These are phyloP conservation scores for Dorcus hopei DNA, from an alignment of 2,888 invertebrate species.

Conservation along the genomic window DNA sequence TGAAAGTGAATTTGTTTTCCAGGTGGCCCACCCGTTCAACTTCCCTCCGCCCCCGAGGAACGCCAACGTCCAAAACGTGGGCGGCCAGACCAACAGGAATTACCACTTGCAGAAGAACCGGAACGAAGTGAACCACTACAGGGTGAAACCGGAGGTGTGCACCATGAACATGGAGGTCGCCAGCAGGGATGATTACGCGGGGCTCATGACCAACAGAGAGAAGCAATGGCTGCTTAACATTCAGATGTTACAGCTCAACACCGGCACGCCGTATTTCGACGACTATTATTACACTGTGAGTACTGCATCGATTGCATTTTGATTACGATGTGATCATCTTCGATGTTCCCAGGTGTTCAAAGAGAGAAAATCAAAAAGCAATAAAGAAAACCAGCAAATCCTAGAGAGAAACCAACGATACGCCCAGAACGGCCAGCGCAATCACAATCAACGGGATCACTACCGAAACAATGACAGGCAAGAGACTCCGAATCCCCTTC, in stretches of 20 bases:
- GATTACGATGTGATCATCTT: neutral
- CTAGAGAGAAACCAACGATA: constrained; percentile 62
- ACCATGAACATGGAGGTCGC: constrained; percentile 26
- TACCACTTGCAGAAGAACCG: constrained; percentile 36
- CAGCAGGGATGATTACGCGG: constrained; percentile 74
- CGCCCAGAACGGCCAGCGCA: constrained; percentile 45
- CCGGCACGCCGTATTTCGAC: constrained; percentile 93
- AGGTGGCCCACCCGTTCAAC: constrained; percentile 32
- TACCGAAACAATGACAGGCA: constrained; percentile 47
- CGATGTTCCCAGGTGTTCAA: constrained; percentile 55
- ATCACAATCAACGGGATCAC: constrained; percentile 16
- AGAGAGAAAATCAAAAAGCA: constrained; percentile 60
- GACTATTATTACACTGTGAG: constrained; percentile 94
- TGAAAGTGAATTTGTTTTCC: constrained; percentile 10
- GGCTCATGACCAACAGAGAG: constrained; percentile 90
- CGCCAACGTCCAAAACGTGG: constrained; percentile 31
- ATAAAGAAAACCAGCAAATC: constrained; percentile 57
- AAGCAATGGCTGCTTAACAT: constrained; percentile 97
- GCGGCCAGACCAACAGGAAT: constrained; percentile 36
- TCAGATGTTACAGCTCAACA: constrained; percentile 88
- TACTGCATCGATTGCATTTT: constrained; percentile 18
- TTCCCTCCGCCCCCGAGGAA: constrained; percentile 36
- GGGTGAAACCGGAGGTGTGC: constrained; percentile 26
- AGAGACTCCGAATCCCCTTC: constrained; percentile 53
- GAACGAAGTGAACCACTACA: constrained; percentile 36